Evolutionary conservation across 2,888 invertebrate species (phyloP).

Genomic region (Lepetodrilus schrolli): DNA sequence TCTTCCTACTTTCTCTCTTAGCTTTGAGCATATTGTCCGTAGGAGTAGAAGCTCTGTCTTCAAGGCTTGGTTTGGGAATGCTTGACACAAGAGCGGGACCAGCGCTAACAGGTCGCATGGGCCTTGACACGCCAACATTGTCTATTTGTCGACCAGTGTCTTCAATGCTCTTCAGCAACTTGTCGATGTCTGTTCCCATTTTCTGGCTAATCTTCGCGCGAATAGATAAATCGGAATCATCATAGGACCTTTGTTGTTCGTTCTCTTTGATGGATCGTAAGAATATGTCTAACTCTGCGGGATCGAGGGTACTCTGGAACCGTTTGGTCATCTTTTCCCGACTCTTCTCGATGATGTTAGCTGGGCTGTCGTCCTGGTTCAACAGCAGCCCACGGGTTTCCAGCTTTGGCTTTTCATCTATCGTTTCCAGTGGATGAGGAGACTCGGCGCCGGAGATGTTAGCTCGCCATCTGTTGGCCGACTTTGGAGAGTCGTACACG

Average conservation of each 20-base stretch:
- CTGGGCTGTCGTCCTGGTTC: not conserved
- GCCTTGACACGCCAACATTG: conserved; percentile 43
- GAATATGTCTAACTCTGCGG: conserved; percentile 49
- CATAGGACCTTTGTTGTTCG: conserved; percentile 18
- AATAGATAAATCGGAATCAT: conserved; percentile 44
- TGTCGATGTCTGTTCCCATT: conserved; percentile 64
- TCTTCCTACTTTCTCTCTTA: conserved; percentile 59
- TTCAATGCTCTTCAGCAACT: conserved; percentile 68
- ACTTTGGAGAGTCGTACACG: not conserved
- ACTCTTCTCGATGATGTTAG: conserved; percentile 33
- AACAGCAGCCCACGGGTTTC: conserved; percentile 36
- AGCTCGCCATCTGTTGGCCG: conserved; percentile 49
- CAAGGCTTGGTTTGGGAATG: not conserved
- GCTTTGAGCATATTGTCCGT: conserved; percentile 57
- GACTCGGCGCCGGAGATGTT: conserved; percentile 44
- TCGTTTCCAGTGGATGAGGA: conserved; percentile 51
- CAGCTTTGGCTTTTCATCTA: conserved; percentile 56
- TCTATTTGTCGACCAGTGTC: conserved; percentile 64
- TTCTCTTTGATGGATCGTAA: conserved; percentile 33
- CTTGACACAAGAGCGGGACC: conserved; percentile 16
- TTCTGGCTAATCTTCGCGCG: conserved; percentile 51
- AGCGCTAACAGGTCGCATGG: conserved; percentile 36
- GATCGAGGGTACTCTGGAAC: conserved; percentile 51
- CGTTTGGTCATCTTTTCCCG: conserved; percentile 36
- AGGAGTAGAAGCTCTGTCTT: conserved; percentile 11